phyloP scores from a whole-genome alignment of 2,113 vertebrate species.

The Ariopsis seemanni region DNA sequence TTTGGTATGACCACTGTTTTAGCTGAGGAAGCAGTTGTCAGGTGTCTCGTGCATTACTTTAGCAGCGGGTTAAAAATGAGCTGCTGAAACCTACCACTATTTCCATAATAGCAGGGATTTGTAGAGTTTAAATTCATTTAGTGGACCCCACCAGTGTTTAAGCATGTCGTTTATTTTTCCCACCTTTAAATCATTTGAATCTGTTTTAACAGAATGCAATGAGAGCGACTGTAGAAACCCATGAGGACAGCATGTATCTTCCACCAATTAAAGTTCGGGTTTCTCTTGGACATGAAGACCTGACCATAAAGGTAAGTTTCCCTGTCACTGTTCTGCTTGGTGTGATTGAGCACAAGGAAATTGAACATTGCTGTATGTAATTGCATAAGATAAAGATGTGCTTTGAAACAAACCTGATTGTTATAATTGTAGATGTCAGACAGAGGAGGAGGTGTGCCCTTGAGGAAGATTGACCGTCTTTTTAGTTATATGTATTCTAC shows the following conservation, averaged over 20 bases:
- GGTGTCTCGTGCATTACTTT: not conserved
- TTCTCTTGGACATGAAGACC: conserved; percentile 89
- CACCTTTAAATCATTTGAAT: not conserved
- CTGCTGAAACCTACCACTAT: not conserved
- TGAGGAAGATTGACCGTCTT: conserved; percentile 88
- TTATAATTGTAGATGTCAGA: conserved; percentile 83
- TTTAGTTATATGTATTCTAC: conserved; percentile 98
- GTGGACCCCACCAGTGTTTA: not conserved
- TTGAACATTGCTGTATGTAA: not conserved
- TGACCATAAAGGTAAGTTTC: conserved; percentile 88
- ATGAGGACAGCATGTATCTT: conserved; percentile 79
- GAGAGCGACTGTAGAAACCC: conserved; percentile 94
- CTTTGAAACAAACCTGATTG: not conserved
- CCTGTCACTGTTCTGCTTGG: not conserved
- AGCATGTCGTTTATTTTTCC: not conserved
- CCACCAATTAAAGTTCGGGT: conserved; percentile 87
- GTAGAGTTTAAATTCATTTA: not conserved
- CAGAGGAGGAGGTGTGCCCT: conserved; percentile 90
- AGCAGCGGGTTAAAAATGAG: not conserved
- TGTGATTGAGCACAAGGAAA: not conserved
- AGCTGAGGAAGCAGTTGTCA: not conserved
- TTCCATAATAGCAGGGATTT: not conserved
- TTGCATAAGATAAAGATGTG: not conserved
- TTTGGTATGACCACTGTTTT: not conserved
- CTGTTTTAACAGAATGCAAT: conserved; percentile 85